Evolutionary conservation across 2,888 invertebrate genomes (phyloP), one percentile per base, ranked within the genome.

Genomic region (Archips crataeganus): DNA sequence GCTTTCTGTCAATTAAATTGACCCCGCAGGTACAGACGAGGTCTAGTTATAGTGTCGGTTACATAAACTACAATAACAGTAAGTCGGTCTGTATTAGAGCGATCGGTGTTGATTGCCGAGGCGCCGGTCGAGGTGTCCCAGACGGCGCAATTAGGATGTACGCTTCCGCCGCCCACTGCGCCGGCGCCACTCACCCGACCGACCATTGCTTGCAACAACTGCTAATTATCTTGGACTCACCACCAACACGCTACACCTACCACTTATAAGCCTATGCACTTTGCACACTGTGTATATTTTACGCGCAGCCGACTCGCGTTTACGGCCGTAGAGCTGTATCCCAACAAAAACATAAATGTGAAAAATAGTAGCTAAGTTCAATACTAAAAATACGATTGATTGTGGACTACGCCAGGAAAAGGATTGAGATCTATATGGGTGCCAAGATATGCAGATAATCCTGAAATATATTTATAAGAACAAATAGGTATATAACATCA

Each of bases 101-200:
- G 90, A 90, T 90, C 87, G 89, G 87, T 86, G 92, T 90, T 92
- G 93, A 93, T 93, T 93, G 88, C 83, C 85, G 86, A 93, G 94
- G 94, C 94, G 94, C 94, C 93, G 92, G 90, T 84, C 85, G 90
- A 93, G 94, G 94, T 94, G 93, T 92, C 93, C 86, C 88, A 88
- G 89, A 89, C 89, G 81, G 81, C 89, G 79, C 90, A 94, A 94
- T 94, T 93, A 94, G 94, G 94, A 94, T 91, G 91, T 92, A 90
- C 78, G 88, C 87, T 92, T 94, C 94, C 94, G 94, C 94, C 94
- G 94, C 94, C 94, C 94, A 94, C 94, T 86, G 87, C 36, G 81
- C 82, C 77, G 75, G 63, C 77, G 79, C 79, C 93, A 90, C 92
- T 89, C 88, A 76, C 82, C 82, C 87, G 88, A 82, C 82, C 87